These are phyloP conservation scores for Chromobotia macracanthus DNA, from an alignment of 2,797 vertebrate species.

Conservation along the genomic window DNA sequence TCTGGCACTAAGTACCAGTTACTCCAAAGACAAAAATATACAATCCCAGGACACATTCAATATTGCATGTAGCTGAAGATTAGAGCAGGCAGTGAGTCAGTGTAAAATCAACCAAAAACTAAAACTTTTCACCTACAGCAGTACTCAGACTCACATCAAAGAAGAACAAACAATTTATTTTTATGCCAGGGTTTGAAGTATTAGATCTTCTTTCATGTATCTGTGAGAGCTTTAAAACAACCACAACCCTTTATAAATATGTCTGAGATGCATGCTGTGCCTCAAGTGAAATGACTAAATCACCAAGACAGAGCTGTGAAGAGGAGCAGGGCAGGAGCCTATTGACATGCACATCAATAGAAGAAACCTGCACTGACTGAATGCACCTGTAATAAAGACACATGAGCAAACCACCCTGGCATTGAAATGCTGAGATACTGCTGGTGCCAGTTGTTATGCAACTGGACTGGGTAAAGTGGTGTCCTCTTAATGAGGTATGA, in stretches of 20 bases:
- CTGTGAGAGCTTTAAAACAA: constrained; percentile 9
- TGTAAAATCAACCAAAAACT: constrained; percentile 5
- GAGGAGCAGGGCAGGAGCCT: not conserved
- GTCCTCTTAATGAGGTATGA: too few relatives aligned
- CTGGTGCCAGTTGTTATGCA: too few relatives aligned
- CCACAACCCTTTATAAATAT: constrained; percentile 27
- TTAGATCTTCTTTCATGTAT: not conserved
- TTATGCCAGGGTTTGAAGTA: not conserved
- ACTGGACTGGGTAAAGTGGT: too few relatives aligned
- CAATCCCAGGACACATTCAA: not conserved
- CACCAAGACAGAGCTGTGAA: constrained; percentile 11
- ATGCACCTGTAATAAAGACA: not conserved
- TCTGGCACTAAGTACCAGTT: constrained; percentile 8
- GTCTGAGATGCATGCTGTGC: not conserved
- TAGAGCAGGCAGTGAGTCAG: not conserved
- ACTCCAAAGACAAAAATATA: constrained; percentile 9
- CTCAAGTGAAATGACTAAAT: constrained; percentile 12
- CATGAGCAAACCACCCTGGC: not conserved
- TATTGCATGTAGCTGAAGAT: constrained; percentile 7
- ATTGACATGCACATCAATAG: constrained; percentile 14
- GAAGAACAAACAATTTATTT: not conserved
- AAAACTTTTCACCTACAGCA: not conserved
- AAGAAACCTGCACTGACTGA: constrained; percentile 2
- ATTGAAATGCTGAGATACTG: too few relatives aligned
- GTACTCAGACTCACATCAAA: not conserved